phyloP scores from a whole-genome alignment of 2,113 vertebrate species.

The Miniopterus natalensis region DNA sequence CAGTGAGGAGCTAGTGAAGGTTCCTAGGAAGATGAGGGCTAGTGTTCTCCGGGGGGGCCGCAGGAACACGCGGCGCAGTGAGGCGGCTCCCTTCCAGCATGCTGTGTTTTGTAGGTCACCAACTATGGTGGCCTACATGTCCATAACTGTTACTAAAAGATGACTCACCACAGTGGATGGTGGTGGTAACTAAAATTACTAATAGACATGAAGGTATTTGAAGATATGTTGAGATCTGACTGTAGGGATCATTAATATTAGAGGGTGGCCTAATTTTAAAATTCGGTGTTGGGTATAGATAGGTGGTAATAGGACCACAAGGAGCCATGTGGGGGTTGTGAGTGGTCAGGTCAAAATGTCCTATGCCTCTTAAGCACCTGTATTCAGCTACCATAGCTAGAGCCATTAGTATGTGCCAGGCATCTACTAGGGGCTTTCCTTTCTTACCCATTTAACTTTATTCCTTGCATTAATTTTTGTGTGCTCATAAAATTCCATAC shows the following conservation, averaged over 20 bases:
- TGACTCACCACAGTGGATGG: not conserved
- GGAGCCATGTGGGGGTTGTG: not conserved
- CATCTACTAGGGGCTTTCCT: not conserved
- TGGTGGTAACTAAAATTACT: not conserved
- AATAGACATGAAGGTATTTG: not conserved
- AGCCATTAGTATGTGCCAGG: not conserved
- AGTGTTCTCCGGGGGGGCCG: accelerated
- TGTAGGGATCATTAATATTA: not conserved
- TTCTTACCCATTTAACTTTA: not conserved
- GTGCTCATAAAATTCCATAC: not conserved
- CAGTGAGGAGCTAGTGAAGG: not conserved
- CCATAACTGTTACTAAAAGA: not conserved
- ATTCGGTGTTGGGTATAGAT: too few species aligned
- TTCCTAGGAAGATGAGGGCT: not conserved
- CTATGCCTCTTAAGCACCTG: not conserved
- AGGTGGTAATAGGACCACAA: not conserved
- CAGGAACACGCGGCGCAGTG: accelerated
- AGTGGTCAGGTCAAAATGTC: not conserved
- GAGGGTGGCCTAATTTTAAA: not conserved
- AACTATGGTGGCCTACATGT: not conserved
- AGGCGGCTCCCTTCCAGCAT: not conserved
- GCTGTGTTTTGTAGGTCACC: not conserved
- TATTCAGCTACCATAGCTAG: not conserved
- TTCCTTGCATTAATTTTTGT: not conserved
- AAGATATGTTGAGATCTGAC: not conserved